phyloP scores from a whole-genome alignment of 2,797 vertebrate species.

The Champsocephalus esox region DNA sequence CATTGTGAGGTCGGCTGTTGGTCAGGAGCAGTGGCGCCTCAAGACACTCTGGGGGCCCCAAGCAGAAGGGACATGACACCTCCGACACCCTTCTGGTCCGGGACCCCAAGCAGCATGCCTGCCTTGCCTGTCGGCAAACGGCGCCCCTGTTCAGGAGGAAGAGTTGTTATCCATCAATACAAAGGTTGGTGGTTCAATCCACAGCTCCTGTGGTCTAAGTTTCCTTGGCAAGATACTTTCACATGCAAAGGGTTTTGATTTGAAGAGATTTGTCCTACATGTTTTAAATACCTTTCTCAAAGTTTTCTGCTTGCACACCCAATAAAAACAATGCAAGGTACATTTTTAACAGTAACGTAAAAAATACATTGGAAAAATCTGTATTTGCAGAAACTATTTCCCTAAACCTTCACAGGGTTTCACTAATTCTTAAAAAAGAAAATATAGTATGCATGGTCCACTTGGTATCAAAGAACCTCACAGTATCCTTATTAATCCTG shows the following conservation, averaged over 20 bases:
- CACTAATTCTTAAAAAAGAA: slow-evolving; percentile 28
- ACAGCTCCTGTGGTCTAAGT: too few relatives aligned
- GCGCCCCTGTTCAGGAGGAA: too few relatives aligned
- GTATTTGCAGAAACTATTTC: slow-evolving; percentile 6
- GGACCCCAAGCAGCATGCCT: too few relatives aligned
- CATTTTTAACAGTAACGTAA: background rate
- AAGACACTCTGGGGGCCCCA: too few relatives aligned
- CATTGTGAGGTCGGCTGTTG: too few relatives aligned
- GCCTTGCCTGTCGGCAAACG: too few relatives aligned
- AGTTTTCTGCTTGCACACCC: background rate
- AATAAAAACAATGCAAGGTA: background rate
- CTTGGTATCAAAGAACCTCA: slow-evolving; percentile 30
- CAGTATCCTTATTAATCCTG: slow-evolving; percentile 38
- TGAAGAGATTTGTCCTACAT: background rate
- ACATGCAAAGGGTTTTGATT: background rate
- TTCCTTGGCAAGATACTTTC: background rate
- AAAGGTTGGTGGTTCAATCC: too few relatives aligned
- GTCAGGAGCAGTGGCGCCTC: too few relatives aligned
- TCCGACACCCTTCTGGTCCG: too few relatives aligned
- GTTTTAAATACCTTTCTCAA: background rate
- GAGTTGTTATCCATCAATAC: too few relatives aligned
- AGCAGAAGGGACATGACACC: too few relatives aligned
- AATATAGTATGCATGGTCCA: slow-evolving; percentile 7
- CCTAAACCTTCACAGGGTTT: slow-evolving; percentile 9
- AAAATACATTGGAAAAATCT: background rate